phyloP scores from a whole-genome alignment of 92 coral and sea anemone genomes.

The Palythoa grandis region DNA sequence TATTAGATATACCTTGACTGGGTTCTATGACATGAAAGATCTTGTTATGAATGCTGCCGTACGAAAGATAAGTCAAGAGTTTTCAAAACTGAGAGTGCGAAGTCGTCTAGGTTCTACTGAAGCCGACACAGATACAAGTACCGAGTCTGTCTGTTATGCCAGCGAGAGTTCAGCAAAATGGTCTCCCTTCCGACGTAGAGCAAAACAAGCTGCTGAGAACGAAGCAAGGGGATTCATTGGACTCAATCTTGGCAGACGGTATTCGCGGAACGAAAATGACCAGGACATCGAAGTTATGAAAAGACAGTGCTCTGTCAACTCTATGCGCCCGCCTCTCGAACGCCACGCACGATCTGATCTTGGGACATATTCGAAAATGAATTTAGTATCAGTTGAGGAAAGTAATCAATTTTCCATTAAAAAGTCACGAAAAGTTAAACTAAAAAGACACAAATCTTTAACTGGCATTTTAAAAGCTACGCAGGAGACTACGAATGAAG shows the following conservation, averaged over 20 bases:
- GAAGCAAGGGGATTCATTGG: conserved; percentile 18
- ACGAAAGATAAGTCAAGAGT: conserved; percentile 43
- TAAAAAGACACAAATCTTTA: conserved; percentile 35
- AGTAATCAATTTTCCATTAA: background rate
- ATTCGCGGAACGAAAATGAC: conserved; percentile 32
- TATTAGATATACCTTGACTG: background rate
- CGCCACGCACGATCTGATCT: conserved; percentile 44
- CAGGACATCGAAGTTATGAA: conserved; percentile 33
- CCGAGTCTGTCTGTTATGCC: conserved; percentile 22
- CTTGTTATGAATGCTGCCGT: conserved; percentile 40
- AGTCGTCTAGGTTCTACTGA: conserved; percentile 29
- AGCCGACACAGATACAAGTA: conserved; percentile 21
- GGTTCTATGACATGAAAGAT: conserved; percentile 20
- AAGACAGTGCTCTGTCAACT: conserved; percentile 15
- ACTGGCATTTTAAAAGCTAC: background rate
- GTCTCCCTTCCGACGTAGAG: conserved; percentile 39
- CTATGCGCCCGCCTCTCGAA: conserved; percentile 15
- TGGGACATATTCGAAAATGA: conserved; percentile 32
- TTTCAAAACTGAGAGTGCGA: conserved; percentile 32
- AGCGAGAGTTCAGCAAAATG: conserved; percentile 28
- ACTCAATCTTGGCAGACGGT: conserved; percentile 1
- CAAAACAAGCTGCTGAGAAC: conserved; percentile 12
- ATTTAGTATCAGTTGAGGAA: background rate
- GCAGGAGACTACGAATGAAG: background rate
- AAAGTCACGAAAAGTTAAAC: conserved; percentile 20